Percentiles rank a stretch among this genome's conserved stretches.
These are phyloP conservation scores for Geococcyx californianus DNA, from an alignment of 2,113 vertebrate species.

Conservation along the genomic window DNA sequence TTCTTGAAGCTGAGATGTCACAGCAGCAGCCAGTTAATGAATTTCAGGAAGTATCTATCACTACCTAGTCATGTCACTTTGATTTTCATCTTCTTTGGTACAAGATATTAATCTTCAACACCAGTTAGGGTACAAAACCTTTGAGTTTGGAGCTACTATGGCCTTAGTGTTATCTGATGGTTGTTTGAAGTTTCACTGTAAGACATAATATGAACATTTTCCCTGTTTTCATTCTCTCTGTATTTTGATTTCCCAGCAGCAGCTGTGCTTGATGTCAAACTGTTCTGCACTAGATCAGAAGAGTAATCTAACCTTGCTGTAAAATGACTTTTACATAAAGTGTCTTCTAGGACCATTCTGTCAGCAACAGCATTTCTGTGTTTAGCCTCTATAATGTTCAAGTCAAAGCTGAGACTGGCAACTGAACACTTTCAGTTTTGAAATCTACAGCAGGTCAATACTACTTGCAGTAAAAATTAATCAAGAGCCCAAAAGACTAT, in stretches of 20 bases:
- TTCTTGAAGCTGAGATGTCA: background rate
- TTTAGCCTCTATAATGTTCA: background rate
- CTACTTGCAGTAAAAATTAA: background rate
- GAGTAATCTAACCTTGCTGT: background rate
- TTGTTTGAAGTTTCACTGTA: background rate
- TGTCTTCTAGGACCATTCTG: background rate
- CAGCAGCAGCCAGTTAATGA: background rate
- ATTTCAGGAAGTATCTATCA: background rate
- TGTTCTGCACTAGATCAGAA: background rate
- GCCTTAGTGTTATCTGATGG: background rate
- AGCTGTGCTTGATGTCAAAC: background rate
- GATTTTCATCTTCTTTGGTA: background rate
- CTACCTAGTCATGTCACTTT: background rate
- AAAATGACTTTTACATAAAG: background rate
- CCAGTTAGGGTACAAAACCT: background rate
- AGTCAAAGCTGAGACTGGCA: background rate
- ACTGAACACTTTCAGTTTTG: background rate
- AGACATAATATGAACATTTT: background rate
- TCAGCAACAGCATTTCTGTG: background rate
- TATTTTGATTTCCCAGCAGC: background rate
- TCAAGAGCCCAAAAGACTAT: background rate
- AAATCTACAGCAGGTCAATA: background rate
- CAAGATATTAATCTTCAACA: background rate
- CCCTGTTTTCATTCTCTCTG: background rate
- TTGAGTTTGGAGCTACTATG: background rate